Base-by-base conservation (phyloP, 37 sponge, comb jelly and placozoan genomes). In the Cladorhizidae sp. region DNA sequence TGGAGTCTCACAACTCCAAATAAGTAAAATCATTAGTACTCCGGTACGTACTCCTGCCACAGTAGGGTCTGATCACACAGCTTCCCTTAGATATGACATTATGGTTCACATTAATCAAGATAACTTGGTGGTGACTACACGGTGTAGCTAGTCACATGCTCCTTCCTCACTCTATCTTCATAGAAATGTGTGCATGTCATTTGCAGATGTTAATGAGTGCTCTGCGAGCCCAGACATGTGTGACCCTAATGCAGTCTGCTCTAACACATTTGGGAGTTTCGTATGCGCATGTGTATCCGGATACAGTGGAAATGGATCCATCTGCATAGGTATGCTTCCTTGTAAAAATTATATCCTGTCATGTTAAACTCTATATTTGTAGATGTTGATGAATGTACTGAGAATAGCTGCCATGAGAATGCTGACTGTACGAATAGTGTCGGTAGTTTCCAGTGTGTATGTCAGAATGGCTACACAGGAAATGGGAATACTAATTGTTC, bases 181-280 rank as follows among this genome's bases (percentile, higher is more conserved):
- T n/a, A n/a, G n/a, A n/a, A n/a, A n/a, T n/a, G n/a, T n/a, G n/a
- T n/a, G n/a, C n/a, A n/a, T n/a, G n/a, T n/a, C n/a, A n/a, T n/a
- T 8, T 45, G 38, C 62, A 86, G 86, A 86, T 50, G 43, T 73
- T 56, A 62, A 79, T 86, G 86, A 86, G 65, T 86, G 86, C 45
- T 33, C 41, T 21, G 67, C 32, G 36, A n/a, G 59, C 21, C 72
- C 40, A 39, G 43, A 73, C 52, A 40, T 70, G 8, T 71, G 86
- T 49, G 73, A 64, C 15, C 26, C 33, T 15, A 76, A 79, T 79
- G 73, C 57, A 18, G 73, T 37, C 31, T 86, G 86, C 51, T 49
- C 64, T n/a, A 79, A 86, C 77, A 79, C 74, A 64, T 37, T 64
- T 73, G 86, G 86, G 1, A 79, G 80, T 55, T 73, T 69, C 50